phyloP scores from a whole-genome alignment of 1,140 invertebrate species.

The Drosophila parvula region DNA sequence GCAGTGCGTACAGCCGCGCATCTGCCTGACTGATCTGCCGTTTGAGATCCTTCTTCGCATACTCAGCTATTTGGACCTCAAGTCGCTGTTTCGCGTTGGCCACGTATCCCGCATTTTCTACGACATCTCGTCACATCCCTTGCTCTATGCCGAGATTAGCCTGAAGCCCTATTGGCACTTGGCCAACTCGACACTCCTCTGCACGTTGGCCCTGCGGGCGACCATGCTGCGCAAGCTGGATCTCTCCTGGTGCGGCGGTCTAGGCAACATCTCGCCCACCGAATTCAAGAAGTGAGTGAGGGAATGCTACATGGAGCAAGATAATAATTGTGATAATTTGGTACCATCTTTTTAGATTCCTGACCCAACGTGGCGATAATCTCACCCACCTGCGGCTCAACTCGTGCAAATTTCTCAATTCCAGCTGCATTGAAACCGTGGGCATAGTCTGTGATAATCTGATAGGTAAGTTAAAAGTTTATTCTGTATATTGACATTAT shows the following conservation, averaged over 20 bases:
- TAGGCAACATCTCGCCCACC: conserved; percentile 84
- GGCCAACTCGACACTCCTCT: conserved; percentile 84
- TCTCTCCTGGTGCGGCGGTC: conserved; percentile 94
- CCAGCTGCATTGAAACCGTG: conserved; percentile 87
- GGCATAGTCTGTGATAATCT: conserved; percentile 88
- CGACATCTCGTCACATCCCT: conserved; percentile 89
- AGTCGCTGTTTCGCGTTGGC: conserved; percentile 90
- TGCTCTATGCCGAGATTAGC: conserved; percentile 91
- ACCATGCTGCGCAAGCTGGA: conserved; percentile 91
- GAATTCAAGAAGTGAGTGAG: conserved; percentile 76
- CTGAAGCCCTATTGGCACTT: conserved; percentile 90
- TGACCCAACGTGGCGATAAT: conserved; percentile 87
- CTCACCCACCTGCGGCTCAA: conserved; percentile 90
- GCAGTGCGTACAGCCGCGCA: background rate
- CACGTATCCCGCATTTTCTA: conserved; percentile 91
- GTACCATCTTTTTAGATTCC: conserved; percentile 86
- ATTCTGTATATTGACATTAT: no score
- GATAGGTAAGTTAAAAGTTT: conserved; percentile 83
- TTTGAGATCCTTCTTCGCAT: conserved; percentile 85
- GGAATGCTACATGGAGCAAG: no score
- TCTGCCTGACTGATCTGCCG: conserved; percentile 66
- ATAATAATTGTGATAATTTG: background rate
- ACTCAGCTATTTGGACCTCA: conserved; percentile 89
- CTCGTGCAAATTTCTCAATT: conserved; percentile 90
- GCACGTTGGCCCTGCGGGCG: conserved; percentile 85